A percentile compares a stretch with the other conserved stretches of the same genome.
These are phyloP conservation scores for Platichthys stellatus DNA, from an alignment of 2,113 vertebrate species.

Conservation along the genomic window DNA sequence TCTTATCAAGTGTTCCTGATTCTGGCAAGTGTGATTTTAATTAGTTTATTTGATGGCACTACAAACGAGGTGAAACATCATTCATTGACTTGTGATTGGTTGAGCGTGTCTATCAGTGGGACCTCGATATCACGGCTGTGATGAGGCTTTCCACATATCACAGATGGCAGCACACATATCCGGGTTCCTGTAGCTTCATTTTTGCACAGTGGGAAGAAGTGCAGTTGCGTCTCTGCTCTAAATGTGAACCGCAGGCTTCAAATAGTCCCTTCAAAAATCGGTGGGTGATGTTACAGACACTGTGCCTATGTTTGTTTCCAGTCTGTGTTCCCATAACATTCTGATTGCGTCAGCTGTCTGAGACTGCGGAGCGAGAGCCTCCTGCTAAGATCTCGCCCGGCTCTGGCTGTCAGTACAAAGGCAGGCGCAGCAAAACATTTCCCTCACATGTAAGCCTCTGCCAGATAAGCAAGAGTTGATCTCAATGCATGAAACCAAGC, in stretches of 20 bases:
- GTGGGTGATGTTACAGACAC: slow-evolving; percentile 15
- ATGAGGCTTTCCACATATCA: neutral
- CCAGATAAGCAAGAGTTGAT: slow-evolving; percentile 71
- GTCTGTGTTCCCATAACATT: slow-evolving; percentile 33
- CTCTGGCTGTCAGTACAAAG: slow-evolving; percentile 67
- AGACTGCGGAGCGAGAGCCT: slow-evolving; percentile 52
- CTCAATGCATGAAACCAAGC: slow-evolving; percentile 65
- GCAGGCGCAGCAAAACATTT: slow-evolving; percentile 50
- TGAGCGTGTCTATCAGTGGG: neutral
- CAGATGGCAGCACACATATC: neutral
- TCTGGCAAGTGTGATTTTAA: no score
- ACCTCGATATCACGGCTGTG: neutral
- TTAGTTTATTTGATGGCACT: no score
- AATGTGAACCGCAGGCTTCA: slow-evolving; percentile 25
- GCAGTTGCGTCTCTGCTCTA: neutral
- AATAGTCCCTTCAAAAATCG: slow-evolving; percentile 12
- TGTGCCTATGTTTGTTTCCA: slow-evolving; percentile 30
- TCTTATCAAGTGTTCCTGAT: no score
- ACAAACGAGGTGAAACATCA: no score
- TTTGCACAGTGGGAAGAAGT: neutral
- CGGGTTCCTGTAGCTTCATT: neutral
- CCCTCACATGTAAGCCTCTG: slow-evolving; percentile 56
- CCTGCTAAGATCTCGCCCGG: slow-evolving; percentile 48
- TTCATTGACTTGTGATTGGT: neutral
- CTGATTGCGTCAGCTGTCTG: slow-evolving; percentile 56